Percentiles rank a stretch among this genome's conserved stretches.
Conservation (phyloP, 2,797 vertebrate genomes). For the Graptemys geographica region DNA sequence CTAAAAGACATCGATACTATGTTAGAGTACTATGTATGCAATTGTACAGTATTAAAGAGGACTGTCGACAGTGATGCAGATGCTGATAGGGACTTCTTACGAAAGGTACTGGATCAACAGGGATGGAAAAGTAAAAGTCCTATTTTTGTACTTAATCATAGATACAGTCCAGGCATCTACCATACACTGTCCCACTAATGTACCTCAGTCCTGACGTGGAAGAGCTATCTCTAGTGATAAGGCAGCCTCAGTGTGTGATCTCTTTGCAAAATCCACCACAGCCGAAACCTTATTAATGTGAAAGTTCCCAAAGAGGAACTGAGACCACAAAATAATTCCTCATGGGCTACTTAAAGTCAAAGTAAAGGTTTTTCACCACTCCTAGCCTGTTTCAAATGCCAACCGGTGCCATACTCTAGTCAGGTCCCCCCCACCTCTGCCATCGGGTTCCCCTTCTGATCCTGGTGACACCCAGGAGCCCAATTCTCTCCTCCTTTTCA, state of each 20-base stretch:
- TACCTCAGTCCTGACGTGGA: neutral
- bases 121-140: neutral
- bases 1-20: accelerated
- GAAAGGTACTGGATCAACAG: neutral
- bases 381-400: neutral
- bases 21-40: neutral
- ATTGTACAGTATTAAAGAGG: neutral
- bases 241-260: neutral
- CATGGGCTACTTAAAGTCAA: constrained; percentile 29
- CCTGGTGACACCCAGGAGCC: neutral
- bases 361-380: constrained; percentile 10
- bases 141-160: neutral
- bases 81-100: neutral
- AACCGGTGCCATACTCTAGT: neutral
- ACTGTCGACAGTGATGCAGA: neutral
- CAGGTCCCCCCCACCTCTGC: neutral
- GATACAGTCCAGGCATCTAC: neutral
- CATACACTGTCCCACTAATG: neutral
- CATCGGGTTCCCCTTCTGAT: neutral
- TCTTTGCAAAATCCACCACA: neutral
- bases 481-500: neutral
- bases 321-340: constrained; percentile 24
- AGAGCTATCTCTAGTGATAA: neutral
- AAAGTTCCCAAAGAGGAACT: neutral
- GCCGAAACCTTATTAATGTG: neutral